phyloP scores from a whole-genome alignment of 2,113 vertebrate genomes.

The Corythornis cristatus region DNA sequence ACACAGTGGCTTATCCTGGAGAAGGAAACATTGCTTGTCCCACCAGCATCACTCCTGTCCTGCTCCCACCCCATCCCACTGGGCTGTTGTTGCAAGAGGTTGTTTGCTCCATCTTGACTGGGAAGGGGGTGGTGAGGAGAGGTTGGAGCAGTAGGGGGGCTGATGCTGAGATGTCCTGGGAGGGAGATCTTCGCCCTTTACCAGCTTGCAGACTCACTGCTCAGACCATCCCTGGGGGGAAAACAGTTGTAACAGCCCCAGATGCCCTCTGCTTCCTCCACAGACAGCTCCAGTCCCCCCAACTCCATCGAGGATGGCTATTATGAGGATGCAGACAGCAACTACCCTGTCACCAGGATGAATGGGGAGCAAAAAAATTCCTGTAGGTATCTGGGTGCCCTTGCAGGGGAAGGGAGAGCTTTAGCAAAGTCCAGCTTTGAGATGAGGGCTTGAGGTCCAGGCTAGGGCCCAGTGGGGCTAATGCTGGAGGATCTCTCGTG shows the following conservation, averaged over 20 bases:
- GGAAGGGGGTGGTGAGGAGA: not conserved
- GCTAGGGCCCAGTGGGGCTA: not conserved
- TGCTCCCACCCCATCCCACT: not conserved
- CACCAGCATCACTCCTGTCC: not conserved
- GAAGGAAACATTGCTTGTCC: not conserved
- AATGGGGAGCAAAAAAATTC: constrained; percentile 90
- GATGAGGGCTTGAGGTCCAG: not conserved
- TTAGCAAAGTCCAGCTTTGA: fast-evolving
- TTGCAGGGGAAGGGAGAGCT: not conserved
- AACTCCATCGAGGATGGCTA: constrained; percentile 92
- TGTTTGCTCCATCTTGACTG: not conserved
- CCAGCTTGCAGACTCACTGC: not conserved
- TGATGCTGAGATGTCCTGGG: not conserved
- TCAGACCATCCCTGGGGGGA: fast-evolving
- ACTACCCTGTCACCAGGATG: constrained; percentile 89
- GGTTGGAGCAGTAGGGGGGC: fast-evolving
- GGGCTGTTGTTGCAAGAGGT: not conserved
- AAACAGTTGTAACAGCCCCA: not conserved
- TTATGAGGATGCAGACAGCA: constrained; percentile 96
- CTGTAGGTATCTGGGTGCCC: constrained; percentile 76
- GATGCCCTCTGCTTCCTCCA: constrained; percentile 20
- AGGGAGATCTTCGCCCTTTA: not conserved
- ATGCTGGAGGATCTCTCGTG: fast-evolving
- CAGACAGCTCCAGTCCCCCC: constrained; percentile 89
- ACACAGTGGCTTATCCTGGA: not conserved